Base-by-base conservation (phyloP, 1,140 invertebrate species). In the Drosophila ananassae region DNA sequence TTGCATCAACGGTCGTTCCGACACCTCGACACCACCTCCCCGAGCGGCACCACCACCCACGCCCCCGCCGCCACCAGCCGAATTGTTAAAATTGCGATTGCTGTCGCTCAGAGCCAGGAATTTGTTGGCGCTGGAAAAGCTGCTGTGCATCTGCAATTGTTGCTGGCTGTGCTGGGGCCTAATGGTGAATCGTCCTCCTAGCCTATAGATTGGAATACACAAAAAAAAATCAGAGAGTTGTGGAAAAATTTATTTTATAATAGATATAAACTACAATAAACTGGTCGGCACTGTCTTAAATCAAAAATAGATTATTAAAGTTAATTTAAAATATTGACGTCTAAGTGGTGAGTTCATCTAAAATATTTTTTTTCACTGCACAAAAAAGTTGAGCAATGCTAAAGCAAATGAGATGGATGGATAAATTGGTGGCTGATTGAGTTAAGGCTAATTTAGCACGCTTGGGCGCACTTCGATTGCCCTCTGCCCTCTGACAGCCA, bases 181-280 rank as follows among this genome's bases (percentile, higher is more conserved):
- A 9, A 93, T 93, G 3, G 94, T 93, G 60, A 94, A 95, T 62
- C 93, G 90, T 2, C 95, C 95, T 6, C 94, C 95, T 73, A 95
- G 87, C 58, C 95, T 93, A 63, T 3, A 34, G 37, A 22, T 44
- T 12, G 17, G 0, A 12, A 17, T 41, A 37, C 34, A 37, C 6
- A 8, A 3, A 30, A 7, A 39, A 6, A 7, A 1, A n/a, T n/a
- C n/a, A 17, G 17, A 0, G 17, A 17, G 17, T 17, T 17, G 17
- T 17, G 1, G 17, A 0, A 0, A 0, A 17, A 17, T 17, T 17
- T 17, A 17, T 17, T 17, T 17, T 17, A 17, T 17, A 17, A 17
- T 1, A 17, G 1, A 17, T 17, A 17, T 17, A 17, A 17, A n/a
- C n/a, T n/a, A n/a, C n/a, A n/a, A n/a, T n/a, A n/a, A n/a, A n/a